Conservation (phyloP, 2,797 vertebrate genomes). For the Setipinna tenuifilis region DNA sequence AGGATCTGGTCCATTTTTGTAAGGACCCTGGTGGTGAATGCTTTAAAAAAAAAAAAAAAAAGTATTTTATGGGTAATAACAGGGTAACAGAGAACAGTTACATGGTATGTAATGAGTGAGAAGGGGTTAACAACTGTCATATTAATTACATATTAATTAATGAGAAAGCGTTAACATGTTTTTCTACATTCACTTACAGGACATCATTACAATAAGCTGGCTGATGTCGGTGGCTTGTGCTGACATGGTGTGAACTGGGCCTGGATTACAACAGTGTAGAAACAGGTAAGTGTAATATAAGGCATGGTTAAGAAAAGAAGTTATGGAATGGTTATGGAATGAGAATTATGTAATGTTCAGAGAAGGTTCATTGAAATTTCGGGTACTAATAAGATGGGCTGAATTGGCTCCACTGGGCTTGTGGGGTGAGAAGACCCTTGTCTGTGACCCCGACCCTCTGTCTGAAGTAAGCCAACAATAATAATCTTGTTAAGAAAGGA, state of each 20-base stretch:
- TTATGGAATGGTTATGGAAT: too few species aligned
- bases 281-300: not conserved
- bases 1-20: not conserved
- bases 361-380: not conserved
- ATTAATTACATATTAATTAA: too few species aligned
- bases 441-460: not conserved
- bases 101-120: too few species aligned
- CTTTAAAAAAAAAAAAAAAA: not conserved
- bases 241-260: not conserved
- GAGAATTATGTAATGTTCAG: too few species aligned
- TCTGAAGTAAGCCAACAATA: not conserved
- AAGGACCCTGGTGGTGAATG: not conserved
- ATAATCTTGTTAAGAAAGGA: not conserved
- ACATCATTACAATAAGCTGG: not conserved
- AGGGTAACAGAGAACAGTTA: too few species aligned
- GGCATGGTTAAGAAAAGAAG: not conserved
- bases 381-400: too few species aligned
- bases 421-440: not conserved
- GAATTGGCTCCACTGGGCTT: too few species aligned
- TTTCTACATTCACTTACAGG: not conserved
- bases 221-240: not conserved
- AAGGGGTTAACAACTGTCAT: too few species aligned
- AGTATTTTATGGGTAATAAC: too few species aligned
- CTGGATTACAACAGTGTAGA: not conserved
- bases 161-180: not conserved